Percentiles rank a stretch among this genome's conserved stretches.
Evolutionary conservation across 2,888 invertebrate genomes (phyloP).

Genomic region (Caenorhabditis macrosperma): DNA sequence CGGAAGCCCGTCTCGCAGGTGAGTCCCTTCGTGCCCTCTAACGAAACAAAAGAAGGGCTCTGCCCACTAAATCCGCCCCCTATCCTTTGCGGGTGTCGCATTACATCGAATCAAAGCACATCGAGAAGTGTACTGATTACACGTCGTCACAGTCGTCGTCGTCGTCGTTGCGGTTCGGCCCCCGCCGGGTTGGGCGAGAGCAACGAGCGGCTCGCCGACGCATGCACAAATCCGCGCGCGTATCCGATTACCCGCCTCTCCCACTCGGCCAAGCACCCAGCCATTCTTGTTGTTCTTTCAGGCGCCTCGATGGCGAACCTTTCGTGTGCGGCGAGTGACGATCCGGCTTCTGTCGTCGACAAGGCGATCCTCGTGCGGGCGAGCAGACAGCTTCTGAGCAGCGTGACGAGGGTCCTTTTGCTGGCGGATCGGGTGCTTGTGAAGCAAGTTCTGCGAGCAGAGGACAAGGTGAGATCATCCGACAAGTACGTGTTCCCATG

Average conservation of each 20-base stretch:
- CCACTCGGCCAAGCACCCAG: slow-evolving; percentile 14
- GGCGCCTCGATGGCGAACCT: slow-evolving; percentile 77
- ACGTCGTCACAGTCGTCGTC: slow-evolving; percentile 1
- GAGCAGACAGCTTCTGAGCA: slow-evolving; percentile 92
- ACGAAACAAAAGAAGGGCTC: neutral
- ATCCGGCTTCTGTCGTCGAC: slow-evolving; percentile 59
- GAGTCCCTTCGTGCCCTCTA: slow-evolving; percentile 71
- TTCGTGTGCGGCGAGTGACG: slow-evolving; percentile 61
- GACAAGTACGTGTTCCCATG: neutral
- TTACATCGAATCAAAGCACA: slow-evolving; percentile 44
- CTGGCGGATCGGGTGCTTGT: slow-evolving; percentile 98
- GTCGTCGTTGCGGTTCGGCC: slow-evolving; percentile 21
- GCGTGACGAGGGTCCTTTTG: slow-evolving; percentile 94
- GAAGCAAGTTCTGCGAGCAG: slow-evolving; percentile 93
- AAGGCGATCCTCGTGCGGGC: slow-evolving; percentile 87
- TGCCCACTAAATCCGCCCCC: slow-evolving; percentile 32
- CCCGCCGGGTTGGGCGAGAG: slow-evolving; percentile 3
- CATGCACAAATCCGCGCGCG: slow-evolving; percentile 49
- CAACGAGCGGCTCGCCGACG: slow-evolving; percentile 47
- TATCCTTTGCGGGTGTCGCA: slow-evolving; percentile 16
- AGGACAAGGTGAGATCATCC: slow-evolving; percentile 88
- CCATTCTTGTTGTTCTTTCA: slow-evolving; percentile 47
- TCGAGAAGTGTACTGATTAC: slow-evolving; percentile 18
- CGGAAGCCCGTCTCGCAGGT: slow-evolving; percentile 96
- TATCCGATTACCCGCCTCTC: slow-evolving; percentile 43